Percentiles rank a stretch among this genome's conserved stretches.
Evolutionary conservation across 1,140 invertebrate species (phyloP).

Genomic region (Araneus ventricosus): DNA sequence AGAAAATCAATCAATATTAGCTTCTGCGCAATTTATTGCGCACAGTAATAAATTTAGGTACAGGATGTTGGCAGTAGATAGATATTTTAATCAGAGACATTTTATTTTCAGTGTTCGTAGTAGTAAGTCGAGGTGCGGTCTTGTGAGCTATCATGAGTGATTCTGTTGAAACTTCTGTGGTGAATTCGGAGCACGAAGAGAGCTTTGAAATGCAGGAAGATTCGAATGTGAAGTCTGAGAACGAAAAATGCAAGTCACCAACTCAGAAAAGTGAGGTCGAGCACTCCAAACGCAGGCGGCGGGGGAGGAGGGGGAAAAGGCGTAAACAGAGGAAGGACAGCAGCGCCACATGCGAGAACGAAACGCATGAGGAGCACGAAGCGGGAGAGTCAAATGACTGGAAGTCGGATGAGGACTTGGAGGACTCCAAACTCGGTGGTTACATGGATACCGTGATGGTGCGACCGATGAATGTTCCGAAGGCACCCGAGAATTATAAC

Average conservation of each 20-base stretch:
- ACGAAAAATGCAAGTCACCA: not conserved
- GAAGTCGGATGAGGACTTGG: slow-evolving; percentile 38
- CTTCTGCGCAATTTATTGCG: not conserved
- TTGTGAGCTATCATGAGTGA: not conserved
- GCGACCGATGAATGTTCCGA: slow-evolving; percentile 78
- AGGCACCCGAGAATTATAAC: slow-evolving; percentile 79
- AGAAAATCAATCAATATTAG: no score
- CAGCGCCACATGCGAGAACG: not conserved
- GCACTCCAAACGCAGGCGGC: slow-evolving; percentile 44
- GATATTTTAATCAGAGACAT: not conserved
- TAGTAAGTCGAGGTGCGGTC: no score
- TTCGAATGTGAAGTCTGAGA: not conserved
- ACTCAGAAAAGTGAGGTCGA: not conserved
- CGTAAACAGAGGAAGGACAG: slow-evolving; percentile 60
- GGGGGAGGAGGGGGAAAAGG: slow-evolving; percentile 62
- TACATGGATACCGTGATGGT: slow-evolving; percentile 51
- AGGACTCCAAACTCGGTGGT: not conserved
- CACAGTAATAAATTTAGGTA: not conserved
- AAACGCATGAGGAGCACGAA: not conserved
- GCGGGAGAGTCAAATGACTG: not conserved
- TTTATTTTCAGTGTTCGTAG: no score
- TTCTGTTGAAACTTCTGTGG: not conserved
- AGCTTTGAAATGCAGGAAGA: not conserved
- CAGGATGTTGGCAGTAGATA: not conserved
- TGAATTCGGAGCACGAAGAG: slow-evolving; percentile 53